Conservation (phyloP, 2,888 invertebrate genomes). For the Ennomos fuscantarius region DNA sequence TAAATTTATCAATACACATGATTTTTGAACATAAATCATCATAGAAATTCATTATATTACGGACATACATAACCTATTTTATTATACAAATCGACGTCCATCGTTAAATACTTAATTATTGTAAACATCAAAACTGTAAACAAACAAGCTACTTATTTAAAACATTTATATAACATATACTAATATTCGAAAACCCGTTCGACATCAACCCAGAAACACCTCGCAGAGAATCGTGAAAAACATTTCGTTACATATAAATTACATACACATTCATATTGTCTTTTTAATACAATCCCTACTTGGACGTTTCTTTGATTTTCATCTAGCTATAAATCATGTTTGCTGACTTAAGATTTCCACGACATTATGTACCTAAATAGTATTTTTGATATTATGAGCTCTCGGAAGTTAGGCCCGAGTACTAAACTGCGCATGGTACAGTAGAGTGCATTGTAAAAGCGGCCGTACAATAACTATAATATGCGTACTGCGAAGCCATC, state of each 20-base stretch:
- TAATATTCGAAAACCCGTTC: conserved; percentile 38
- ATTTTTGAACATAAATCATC: neutral
- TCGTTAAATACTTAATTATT: conserved; percentile 29
- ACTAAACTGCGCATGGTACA: too few relatives aligned
- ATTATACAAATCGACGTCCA: conserved; percentile 7
- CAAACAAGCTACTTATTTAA: conserved; percentile 15
- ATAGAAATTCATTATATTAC: neutral
- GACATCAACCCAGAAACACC: conserved; percentile 37
- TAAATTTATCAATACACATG: too few relatives aligned
- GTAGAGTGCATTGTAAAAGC: too few relatives aligned
- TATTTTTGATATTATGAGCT: too few relatives aligned
- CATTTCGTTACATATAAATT: conserved; percentile 29
- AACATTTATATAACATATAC: conserved; percentile 17
- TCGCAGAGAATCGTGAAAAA: conserved; percentile 29
- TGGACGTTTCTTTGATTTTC: conserved; percentile 79
- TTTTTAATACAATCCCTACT: conserved; percentile 69
- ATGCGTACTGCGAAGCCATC: too few relatives aligned
- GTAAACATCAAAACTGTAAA: conserved; percentile 31
- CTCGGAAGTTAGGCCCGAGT: too few relatives aligned
- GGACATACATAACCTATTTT: conserved; percentile 9
- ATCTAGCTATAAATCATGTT: conserved; percentile 64
- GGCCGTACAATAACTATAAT: too few relatives aligned
- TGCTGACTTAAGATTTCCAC: conserved; percentile 27
- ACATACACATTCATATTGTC: conserved; percentile 73
- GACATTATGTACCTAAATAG: neutral